Percentiles rank a stretch among this genome's conserved stretches.
phyloP scores from a whole-genome alignment of 2,797 vertebrate genomes.

The Remorina albescens region DNA sequence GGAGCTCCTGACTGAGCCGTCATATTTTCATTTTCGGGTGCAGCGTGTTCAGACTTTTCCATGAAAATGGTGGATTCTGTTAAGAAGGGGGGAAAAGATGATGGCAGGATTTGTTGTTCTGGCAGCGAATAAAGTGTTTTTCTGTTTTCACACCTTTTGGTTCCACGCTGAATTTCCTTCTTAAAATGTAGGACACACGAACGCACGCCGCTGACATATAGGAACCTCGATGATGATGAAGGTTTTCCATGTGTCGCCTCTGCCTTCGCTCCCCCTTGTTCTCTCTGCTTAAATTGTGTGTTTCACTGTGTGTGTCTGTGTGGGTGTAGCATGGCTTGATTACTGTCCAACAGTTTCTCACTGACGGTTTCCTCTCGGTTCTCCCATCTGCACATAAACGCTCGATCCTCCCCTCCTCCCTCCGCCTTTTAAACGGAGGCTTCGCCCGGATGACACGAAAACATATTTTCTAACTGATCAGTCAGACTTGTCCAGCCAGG shows the following conservation, averaged over 20 bases:
- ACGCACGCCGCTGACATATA: too few species aligned
- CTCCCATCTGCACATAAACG: constrained; percentile 61
- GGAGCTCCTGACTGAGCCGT: neutral
- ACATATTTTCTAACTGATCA: constrained; percentile 28
- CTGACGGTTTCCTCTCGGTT: constrained; percentile 53
- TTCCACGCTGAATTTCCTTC: neutral
- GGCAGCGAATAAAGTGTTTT: too few species aligned
- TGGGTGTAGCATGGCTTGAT: constrained; percentile 61
- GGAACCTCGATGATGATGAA: neutral
- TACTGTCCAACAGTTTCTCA: constrained; percentile 59
- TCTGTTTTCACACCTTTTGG: neutral
- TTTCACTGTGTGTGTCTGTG: constrained; percentile 40
- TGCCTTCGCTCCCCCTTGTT: constrained; percentile 31
- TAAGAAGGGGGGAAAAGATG: too few species aligned
- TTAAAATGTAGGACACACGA: neutral
- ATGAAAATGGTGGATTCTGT: too few species aligned
- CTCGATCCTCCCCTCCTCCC: constrained; percentile 14
- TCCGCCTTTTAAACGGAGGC: constrained; percentile 21
- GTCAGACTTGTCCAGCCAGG: neutral
- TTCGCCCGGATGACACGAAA: constrained; percentile 43
- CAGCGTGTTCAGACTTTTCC: too few species aligned
- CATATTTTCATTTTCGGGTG: neutral
- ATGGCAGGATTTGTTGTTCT: neutral
- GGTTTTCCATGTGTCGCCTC: too few species aligned
- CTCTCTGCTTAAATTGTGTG: constrained; percentile 41